phyloP scores from a whole-genome alignment of 2,797 vertebrate species.

The Paramormyrops hopkinsi region DNA sequence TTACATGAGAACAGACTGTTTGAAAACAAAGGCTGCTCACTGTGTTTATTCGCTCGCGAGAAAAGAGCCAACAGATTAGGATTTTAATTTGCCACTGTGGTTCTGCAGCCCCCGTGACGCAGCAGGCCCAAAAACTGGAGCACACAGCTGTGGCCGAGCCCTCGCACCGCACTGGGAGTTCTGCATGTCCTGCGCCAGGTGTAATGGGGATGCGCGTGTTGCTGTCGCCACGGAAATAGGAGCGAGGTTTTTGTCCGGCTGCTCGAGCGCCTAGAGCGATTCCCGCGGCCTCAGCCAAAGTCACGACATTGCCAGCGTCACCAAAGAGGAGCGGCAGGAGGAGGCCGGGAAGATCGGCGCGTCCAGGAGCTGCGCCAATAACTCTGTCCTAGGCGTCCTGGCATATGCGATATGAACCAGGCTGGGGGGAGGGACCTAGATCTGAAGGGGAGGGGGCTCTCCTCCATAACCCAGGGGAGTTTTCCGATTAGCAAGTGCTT shows the following conservation, averaged over 20 bases:
- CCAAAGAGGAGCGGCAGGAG: conserved; percentile 37
- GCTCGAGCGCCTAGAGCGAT: neutral
- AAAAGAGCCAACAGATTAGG: neutral
- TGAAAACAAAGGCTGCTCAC: neutral
- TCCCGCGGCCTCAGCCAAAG: neutral
- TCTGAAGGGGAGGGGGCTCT: conserved; percentile 57
- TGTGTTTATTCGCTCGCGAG: neutral
- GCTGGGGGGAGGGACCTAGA: conserved; percentile 34
- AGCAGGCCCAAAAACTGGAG: neutral
- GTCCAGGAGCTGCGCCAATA: conserved; percentile 60
- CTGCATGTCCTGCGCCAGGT: neutral
- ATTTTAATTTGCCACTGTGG: neutral
- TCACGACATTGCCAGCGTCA: conserved; percentile 8
- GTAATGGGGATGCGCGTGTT: neutral
- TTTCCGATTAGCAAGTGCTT: neutral
- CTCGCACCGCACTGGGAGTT: neutral
- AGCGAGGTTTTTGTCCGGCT: conserved; percentile 13
- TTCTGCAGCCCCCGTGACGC: neutral
- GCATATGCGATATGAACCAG: conserved; percentile 54
- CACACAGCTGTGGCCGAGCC: neutral
- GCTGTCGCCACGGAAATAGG: neutral
- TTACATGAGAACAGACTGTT: neutral
- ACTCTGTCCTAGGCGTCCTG: conserved; percentile 66
- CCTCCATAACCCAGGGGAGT: conserved; percentile 40
- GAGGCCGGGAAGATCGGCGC: conserved; percentile 5